Conservation (phyloP, 2,797 vertebrate genomes). For the Astyanax mexicanus region DNA sequence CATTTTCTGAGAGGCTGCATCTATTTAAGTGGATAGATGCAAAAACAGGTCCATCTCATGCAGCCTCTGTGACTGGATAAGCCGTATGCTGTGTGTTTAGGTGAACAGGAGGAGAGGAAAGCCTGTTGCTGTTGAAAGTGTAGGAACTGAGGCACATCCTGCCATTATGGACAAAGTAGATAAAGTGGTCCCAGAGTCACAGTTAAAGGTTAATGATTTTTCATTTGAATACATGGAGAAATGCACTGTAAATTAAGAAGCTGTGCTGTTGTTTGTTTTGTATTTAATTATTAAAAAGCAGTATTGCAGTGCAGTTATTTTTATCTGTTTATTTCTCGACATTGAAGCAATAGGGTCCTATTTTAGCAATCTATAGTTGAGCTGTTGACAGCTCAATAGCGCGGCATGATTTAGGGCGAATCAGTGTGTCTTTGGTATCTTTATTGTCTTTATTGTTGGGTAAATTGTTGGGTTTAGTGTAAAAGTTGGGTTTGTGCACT, state of each 20-base stretch:
- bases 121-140: neutral
- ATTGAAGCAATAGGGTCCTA: no score
- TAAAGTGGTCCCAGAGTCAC: neutral
- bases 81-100: neutral
- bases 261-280: no score
- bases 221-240: neutral
- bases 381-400: no score
- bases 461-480: no score
- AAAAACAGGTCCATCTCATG: constrained; percentile 15
- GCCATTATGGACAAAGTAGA: neutral
- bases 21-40: constrained; percentile 45
- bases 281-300: no score
- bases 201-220: neutral
- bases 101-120: neutral
- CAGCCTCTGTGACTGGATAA: neutral
- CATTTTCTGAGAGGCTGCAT: constrained; percentile 41
- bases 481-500: no score
- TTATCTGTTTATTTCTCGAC: neutral
- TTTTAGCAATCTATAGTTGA: no score
- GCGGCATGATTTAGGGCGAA: no score
- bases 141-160: neutral
- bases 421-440: no score
- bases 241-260: neutral
- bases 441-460: no score
- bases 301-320: no score